Evolutionary conservation across 2,888 invertebrate genomes (phyloP).

Genomic region (Biston betularia): DNA sequence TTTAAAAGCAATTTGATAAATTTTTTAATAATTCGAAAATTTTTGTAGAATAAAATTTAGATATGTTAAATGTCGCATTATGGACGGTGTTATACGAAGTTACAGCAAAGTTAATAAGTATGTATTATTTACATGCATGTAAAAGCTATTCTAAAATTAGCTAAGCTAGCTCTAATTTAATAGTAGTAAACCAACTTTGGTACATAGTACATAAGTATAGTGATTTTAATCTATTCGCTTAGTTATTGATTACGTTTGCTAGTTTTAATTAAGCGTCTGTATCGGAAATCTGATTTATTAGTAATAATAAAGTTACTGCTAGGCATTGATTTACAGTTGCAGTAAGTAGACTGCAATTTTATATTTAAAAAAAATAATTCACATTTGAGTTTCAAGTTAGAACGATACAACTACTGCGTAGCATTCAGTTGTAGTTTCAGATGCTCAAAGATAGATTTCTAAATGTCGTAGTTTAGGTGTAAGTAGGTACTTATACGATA

Average conservation of each 20-base stretch:
- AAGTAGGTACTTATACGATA: too few relatives aligned
- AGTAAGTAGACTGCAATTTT: constrained; percentile 2
- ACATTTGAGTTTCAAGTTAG: too few relatives aligned
- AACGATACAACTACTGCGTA: too few relatives aligned
- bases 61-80: too few relatives aligned
- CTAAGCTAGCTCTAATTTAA: too few relatives aligned
- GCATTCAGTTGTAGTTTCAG: too few relatives aligned
- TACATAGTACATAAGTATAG: too few relatives aligned
- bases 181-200: not conserved
- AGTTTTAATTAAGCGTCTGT: constrained; percentile 25
- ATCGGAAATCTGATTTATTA: constrained; percentile 25
- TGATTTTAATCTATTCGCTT: constrained; percentile 7
- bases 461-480: too few relatives aligned
- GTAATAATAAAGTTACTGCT: constrained; percentile 5
- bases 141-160: not conserved
- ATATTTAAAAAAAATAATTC: not conserved
- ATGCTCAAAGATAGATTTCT: too few relatives aligned
- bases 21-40: not conserved
- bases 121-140: not conserved
- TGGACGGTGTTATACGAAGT: too few relatives aligned
- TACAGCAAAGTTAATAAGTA: not conserved
- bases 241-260: constrained; percentile 18
- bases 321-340: constrained; percentile 20
- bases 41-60: too few relatives aligned
- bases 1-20: not conserved